Evolutionary conservation across 1,140 invertebrate species (phyloP).

Genomic region (Musca domestica): DNA sequence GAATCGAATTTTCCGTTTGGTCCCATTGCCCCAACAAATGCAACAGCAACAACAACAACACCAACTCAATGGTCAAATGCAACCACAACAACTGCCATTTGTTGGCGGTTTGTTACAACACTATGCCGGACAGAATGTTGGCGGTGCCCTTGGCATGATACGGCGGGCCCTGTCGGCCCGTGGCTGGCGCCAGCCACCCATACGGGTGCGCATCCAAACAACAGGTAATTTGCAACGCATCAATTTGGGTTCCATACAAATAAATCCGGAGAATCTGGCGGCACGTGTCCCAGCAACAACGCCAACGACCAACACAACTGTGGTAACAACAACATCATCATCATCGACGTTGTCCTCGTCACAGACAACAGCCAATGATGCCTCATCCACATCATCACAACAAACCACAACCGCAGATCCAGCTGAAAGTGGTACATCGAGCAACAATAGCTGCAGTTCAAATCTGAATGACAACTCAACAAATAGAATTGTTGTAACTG

Average conservation of each 20-base stretch:
- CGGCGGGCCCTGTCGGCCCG: conserved; percentile 20
- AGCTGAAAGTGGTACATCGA: too few relatives aligned
- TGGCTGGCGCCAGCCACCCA: conserved; percentile 26
- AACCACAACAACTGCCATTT: conserved; percentile 23
- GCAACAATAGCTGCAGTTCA: too few relatives aligned
- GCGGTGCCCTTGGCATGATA: conserved; percentile 19
- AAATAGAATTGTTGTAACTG: too few relatives aligned
- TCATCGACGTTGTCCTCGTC: too few relatives aligned
- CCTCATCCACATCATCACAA: neutral
- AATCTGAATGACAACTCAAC: too few relatives aligned
- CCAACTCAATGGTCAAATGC: conserved; percentile 8
- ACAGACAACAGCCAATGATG: neutral
- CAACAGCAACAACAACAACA: conserved; percentile 23
- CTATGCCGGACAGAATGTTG: conserved; percentile 8
- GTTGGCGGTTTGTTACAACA: conserved; percentile 22
- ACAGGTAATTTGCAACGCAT: conserved; percentile 31
- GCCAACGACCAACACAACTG: neutral
- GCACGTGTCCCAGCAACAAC: neutral
- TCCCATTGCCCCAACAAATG: conserved; percentile 13
- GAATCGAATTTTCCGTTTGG: conserved; percentile 21
- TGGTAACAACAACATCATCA: too few relatives aligned
- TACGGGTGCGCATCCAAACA: conserved; percentile 29
- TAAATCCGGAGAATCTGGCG: conserved; percentile 29
- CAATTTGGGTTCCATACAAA: conserved; percentile 32
- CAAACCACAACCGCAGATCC: neutral